phyloP scores from a whole-genome alignment of 2,888 invertebrate species.

The Synergus umbraculus region DNA sequence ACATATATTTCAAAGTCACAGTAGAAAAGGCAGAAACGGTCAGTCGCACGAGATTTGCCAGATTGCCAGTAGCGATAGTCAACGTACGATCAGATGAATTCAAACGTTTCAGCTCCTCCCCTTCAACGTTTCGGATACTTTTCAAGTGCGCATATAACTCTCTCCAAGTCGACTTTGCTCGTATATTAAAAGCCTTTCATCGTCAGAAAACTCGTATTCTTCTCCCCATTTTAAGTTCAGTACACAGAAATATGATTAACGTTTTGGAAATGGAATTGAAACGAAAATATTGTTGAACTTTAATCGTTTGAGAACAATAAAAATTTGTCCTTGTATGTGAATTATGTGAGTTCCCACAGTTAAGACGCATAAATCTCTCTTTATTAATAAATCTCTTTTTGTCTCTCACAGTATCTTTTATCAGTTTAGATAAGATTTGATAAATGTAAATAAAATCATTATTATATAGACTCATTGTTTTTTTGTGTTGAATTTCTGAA shows the following conservation, averaged over 20 bases:
- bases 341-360: too few relatives aligned
- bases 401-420: too few relatives aligned
- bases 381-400: too few relatives aligned
- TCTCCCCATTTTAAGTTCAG: background rate
- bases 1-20: constrained; percentile 45
- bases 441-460: too few relatives aligned
- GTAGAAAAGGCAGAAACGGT: constrained; percentile 47
- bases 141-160: constrained; percentile 21
- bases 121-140: constrained; percentile 45
- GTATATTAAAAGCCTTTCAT: background rate
- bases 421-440: too few relatives aligned
- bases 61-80: constrained; percentile 55
- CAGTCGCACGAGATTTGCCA: constrained; percentile 50
- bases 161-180: background rate
- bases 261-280: background rate
- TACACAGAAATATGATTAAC: background rate
- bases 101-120: constrained; percentile 42
- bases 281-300: background rate
- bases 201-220: background rate
- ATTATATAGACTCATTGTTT: too few relatives aligned
- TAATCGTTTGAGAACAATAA: too few relatives aligned
- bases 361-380: too few relatives aligned
- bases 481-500: too few relatives aligned
- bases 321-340: too few relatives aligned
- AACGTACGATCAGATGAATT: constrained; percentile 52